Conservation (phyloP, 2,113 vertebrate genomes). For the Grallaria varia region DNA sequence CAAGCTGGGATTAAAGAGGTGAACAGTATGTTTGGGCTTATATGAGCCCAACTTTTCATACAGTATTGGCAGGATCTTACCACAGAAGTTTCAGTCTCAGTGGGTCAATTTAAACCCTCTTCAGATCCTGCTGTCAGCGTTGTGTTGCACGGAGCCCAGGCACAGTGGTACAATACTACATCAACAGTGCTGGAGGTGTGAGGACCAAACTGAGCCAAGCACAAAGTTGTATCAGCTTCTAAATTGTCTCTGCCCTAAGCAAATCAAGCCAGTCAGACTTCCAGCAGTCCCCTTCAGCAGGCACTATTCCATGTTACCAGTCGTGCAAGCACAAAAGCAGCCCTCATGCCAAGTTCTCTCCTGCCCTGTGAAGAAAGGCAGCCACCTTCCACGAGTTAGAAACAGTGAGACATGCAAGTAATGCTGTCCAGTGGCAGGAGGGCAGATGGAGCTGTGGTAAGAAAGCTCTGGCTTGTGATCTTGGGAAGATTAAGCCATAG, state of each 20-base stretch:
- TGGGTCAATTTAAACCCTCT: neutral
- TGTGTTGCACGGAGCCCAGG: no score
- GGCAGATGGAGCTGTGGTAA: neutral
- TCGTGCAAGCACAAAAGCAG: neutral
- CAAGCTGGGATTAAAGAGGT: neutral
- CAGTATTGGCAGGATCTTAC: neutral
- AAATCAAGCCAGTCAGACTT: neutral
- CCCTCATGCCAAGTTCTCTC: neutral
- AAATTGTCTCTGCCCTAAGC: neutral
- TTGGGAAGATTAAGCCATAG: neutral
- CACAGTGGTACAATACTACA: neutral
- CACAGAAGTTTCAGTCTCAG: neutral
- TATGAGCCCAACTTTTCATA: neutral
- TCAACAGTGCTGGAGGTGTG: accelerated
- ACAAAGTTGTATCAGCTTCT: neutral
- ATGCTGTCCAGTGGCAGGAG: neutral
- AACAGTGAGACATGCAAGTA: accelerated
- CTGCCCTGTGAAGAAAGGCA: neutral
- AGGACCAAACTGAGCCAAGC: neutral
- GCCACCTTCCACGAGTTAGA: neutral
- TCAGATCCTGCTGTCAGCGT: neutral
- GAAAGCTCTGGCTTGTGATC: neutral
- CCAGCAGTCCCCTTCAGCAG: neutral
- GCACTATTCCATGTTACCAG: neutral
- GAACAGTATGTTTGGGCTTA: neutral